Percentiles rank a stretch among this genome's conserved stretches.
phyloP scores from a whole-genome alignment of 1,140 invertebrate species.

The Calycopis cecrops region DNA sequence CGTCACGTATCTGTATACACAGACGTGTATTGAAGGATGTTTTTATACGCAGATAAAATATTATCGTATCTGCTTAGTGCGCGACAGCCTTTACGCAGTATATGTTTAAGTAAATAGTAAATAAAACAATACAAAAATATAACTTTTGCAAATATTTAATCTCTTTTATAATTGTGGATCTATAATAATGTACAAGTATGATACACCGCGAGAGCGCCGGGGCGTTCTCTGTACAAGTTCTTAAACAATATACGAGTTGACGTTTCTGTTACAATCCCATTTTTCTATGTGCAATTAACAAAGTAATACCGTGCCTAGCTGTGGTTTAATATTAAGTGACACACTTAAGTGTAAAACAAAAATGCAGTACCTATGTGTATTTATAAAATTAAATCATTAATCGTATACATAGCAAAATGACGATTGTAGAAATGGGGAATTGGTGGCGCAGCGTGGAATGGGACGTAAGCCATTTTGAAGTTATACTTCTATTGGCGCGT shows the following conservation, averaged over 20 bases:
- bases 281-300: constrained; percentile 64
- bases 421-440: constrained; percentile 24
- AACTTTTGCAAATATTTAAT: constrained; percentile 77
- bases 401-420: constrained; percentile 31
- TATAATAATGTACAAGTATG: constrained; percentile 75
- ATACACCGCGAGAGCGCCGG: constrained; percentile 45
- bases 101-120: constrained; percentile 22
- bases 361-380: constrained; percentile 1
- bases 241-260: constrained; percentile 72
- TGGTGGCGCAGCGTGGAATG: too few relatives aligned
- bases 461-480: too few relatives aligned
- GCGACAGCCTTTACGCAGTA: too few relatives aligned
- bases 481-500: too few relatives aligned
- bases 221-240: constrained; percentile 60
- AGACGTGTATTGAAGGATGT: too few relatives aligned
- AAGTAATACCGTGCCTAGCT: constrained; percentile 37
- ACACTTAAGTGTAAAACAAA: constrained; percentile 24
- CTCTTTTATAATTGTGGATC: constrained; percentile 76
- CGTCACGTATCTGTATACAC: too few relatives aligned
- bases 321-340: constrained; percentile 28
- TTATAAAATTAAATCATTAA: constrained; percentile 13
- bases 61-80: too few relatives aligned
- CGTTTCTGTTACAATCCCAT: constrained; percentile 65
- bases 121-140: constrained; percentile 50
- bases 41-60: too few relatives aligned